Percentiles rank a stretch among this genome's conserved stretches.
Evolutionary conservation across 2,888 invertebrate genomes (phyloP).

Genomic region (Aphidoletes aphidimyza): DNA sequence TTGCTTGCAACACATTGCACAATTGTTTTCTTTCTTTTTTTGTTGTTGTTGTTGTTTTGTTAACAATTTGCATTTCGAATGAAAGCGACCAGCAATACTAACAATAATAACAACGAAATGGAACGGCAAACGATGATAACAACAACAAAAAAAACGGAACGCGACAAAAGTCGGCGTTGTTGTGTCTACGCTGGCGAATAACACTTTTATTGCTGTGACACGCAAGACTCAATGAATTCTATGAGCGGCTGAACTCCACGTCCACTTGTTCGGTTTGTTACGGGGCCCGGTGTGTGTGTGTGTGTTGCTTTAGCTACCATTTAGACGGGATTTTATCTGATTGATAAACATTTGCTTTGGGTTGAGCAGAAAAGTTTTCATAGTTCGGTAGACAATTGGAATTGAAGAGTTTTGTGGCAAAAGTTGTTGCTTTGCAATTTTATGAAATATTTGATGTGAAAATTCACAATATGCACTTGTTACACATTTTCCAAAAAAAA

Average conservation of each 20-base stretch:
- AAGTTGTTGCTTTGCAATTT: no score
- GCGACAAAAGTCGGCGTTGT: background rate
- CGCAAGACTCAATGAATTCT: no score
- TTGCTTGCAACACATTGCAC: constrained; percentile 6
- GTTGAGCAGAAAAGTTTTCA: background rate
- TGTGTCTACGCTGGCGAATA: background rate
- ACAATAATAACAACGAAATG: background rate
- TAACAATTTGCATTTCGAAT: background rate
- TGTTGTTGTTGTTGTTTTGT: no score
- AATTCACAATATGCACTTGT: constrained; percentile 4
- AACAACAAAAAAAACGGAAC: background rate
- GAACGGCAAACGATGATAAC: background rate
- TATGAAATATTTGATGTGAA: no score
- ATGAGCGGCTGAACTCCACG: no score
- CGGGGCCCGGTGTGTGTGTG: background rate
- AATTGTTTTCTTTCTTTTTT: background rate
- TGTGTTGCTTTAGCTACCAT: background rate
- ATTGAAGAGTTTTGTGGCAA: no score
- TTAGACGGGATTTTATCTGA: background rate
- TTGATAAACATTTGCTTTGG: constrained; percentile 21
- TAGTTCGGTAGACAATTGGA: background rate
- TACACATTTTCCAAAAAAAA: no score
- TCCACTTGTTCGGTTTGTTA: background rate
- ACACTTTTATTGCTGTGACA: background rate
- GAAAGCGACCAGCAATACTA: background rate